phyloP scores from a whole-genome alignment of 2,888 invertebrate genomes.

The Diloba caeruleocephala region DNA sequence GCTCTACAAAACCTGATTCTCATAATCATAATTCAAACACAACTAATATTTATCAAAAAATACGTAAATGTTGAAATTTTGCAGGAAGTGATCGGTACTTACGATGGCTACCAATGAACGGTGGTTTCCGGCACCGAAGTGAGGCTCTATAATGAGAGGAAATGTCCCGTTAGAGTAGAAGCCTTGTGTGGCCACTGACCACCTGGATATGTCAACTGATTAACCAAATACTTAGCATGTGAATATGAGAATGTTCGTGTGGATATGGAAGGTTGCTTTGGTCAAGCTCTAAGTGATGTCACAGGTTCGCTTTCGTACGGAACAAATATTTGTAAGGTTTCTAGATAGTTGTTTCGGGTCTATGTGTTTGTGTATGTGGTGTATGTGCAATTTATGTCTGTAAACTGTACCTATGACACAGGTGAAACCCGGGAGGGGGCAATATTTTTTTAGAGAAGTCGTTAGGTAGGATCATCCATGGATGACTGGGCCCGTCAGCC shows the following conservation, averaged over 20 bases:
- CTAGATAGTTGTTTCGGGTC: too few species aligned
- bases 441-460: too few species aligned
- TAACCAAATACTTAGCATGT: constrained; percentile 40
- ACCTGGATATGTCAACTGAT: constrained; percentile 44
- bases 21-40: constrained; percentile 18
- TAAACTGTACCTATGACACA: too few species aligned
- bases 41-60: constrained; percentile 33
- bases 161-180: constrained; percentile 49
- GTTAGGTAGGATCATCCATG: too few species aligned
- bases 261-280: constrained; percentile 3
- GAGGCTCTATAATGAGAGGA: constrained; percentile 56
- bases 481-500: too few species aligned
- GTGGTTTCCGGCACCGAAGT: constrained; percentile 73
- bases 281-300: too few species aligned
- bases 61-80: constrained; percentile 50
- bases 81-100: constrained; percentile 78
- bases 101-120: constrained; percentile 73
- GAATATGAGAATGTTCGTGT: constrained; percentile 14
- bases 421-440: too few species aligned
- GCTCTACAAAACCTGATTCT: background rate
- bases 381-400: too few species aligned
- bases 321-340: too few species aligned
- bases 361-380: too few species aligned
- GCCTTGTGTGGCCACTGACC: constrained; percentile 37
- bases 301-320: too few species aligned